Evolutionary conservation across 37 sponge, comb jelly and placozoan species (phyloP), one percentile per base, ranked within the genome.

Genomic region (Lycopodina hypogea): DNA sequence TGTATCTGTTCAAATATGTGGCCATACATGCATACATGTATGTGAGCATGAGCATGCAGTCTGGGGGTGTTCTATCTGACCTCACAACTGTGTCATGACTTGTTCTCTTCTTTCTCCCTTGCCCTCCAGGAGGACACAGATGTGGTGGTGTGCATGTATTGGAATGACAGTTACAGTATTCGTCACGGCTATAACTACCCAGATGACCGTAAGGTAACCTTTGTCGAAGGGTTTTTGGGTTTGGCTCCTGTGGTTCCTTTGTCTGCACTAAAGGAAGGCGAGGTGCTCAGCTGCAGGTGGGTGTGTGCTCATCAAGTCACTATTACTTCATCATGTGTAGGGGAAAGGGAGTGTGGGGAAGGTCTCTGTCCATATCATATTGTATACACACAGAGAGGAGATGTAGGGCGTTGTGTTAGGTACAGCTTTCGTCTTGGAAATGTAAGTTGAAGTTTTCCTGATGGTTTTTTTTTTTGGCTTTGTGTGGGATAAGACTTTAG

Each of bases 91-190:
- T n/a, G n/a, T n/a, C n/a, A n/a, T n/a, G n/a, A n/a, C n/a, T n/a
- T n/a, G n/a, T n/a, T n/a, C n/a, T 14, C 37, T 14, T 68, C 14
- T 68, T 30, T 68, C 38, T 32, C 4, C 30, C 69, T 7, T 11
- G 7, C 4, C 37, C 69, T 34, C 7, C 69, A 63, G 64, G 66
- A 50, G 9, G 39, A 75, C 59, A 75, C 59, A 2, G 75, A 75
- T 57, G 75, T 75, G 23, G 22, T 75, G 2, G 55, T 39, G 18
- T 75, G 75, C 60, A 58, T 59, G 56, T 41, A 26, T n/a, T 19
- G 28, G 2, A 32, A 32, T 30, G 66, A 12, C 3, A 65, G 30
- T 32, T 65, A 30, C 66, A 65, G 35, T 33, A n/a, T 70, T 6
- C 71, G 17, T 14, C 48, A 70, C 6, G 71, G 71, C 71, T 70